Conservation (phyloP, 2,888 invertebrate species). For the Euclidia mi region DNA sequence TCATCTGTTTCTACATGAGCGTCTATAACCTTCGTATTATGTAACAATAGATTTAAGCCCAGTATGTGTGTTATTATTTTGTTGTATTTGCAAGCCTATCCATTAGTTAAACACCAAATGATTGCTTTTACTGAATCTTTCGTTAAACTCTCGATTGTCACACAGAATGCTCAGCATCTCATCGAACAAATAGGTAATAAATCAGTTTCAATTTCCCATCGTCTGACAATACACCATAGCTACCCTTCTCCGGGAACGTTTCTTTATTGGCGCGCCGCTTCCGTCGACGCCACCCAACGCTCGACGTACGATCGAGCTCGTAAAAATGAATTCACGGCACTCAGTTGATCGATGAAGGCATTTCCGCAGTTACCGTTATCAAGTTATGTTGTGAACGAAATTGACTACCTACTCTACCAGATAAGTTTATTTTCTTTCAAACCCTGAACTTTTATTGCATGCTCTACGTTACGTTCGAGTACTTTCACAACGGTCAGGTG, state of each 20-base stretch:
- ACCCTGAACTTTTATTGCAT: conserved; percentile 1
- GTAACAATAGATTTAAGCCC: no score
- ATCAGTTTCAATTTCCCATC: conserved; percentile 29
- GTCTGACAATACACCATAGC: conserved; percentile 34
- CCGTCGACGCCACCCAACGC: no score
- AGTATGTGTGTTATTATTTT: no score
- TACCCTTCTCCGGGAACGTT: conserved; percentile 56
- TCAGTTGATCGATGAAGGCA: conserved; percentile 58
- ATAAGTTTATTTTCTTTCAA: conserved; percentile 30
- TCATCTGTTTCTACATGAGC: no score
- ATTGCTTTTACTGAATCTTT: no score
- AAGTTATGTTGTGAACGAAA: conserved; percentile 38
- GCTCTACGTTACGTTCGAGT: background rate
- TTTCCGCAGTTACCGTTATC: conserved; percentile 48
- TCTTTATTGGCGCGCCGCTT: conserved; percentile 66
- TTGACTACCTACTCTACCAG: conserved; percentile 22
- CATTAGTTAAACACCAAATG: no score
- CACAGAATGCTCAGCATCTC: no score
- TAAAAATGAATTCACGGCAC: conserved; percentile 50
- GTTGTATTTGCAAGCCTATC: no score
- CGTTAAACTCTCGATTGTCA: no score
- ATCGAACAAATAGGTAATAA: no score
- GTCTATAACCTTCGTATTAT: no score
- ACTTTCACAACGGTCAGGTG: background rate
- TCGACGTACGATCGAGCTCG: conserved; percentile 57